Base-by-base conservation (phyloP, 30 jellyfish, hydroid and myxozoan genomes). In the Cassiopea andromeda region DNA sequence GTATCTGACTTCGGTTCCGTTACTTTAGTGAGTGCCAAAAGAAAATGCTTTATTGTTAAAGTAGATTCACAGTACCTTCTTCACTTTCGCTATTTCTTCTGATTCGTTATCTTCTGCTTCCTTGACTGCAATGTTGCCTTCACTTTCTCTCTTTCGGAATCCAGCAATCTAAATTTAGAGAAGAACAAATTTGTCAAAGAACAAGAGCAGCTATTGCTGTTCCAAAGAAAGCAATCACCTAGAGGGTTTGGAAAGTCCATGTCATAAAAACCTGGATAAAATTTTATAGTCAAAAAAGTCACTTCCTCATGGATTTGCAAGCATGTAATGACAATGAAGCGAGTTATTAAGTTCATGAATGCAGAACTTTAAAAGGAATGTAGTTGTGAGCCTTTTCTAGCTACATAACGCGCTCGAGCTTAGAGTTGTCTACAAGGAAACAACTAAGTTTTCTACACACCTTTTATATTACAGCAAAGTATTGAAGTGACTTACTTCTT, bases 51-150 rank as follows among this genome's bases (percentile, higher is more conserved):
- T 38, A 12, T 18, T n/a, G 38, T 2, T 0, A 1, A 46, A 5
- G 17, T 18, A 81, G 38, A 45, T 16, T 2, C 7, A 10, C 64
- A 75, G 0, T 86, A 86, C 93, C 89, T 86, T 86, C 80, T 86
- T 86, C 0, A 86, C 93, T 86, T 86, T 86, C 46, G 69, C 81
- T 4, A 86, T 76, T 76, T 86, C 88, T 54, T 86, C 93, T 19
- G 93, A 13, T 38, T 86, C 93, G 57, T 75, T 85, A 57, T 86
- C 89, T 2, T 12, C 78, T n/a, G 85, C 87, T 61, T 86, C 93
- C 43, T 86, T 86, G 54, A 45, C 84, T 59, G 88, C 81, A n/a
- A 77, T 48, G 13, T 54, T 75, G 45, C 75, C 89, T 64, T 45
- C 77, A 16, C 48, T 69, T 69, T 86, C 93, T 58, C 89, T 69